phyloP scores from a whole-genome alignment of 2,797 vertebrate genomes.

The Strix occidentalis region DNA sequence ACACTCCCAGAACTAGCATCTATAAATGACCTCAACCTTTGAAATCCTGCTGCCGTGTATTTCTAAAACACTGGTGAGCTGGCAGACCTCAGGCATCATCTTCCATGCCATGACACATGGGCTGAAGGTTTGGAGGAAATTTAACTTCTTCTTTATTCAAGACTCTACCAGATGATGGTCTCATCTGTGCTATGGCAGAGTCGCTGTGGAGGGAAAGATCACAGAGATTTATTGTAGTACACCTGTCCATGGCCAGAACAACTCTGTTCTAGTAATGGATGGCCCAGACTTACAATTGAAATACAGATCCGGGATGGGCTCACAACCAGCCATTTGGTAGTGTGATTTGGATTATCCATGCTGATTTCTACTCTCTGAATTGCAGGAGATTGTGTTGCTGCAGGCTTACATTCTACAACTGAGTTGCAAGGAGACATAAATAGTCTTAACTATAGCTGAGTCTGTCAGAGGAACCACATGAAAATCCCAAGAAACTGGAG shows the following conservation, averaged over 20 bases:
- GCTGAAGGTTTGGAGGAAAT: background rate
- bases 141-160: background rate
- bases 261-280: background rate
- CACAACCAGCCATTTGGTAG: background rate
- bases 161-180: background rate
- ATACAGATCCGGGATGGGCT: background rate
- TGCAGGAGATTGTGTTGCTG: background rate
- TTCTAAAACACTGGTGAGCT: background rate
- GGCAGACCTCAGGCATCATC: background rate
- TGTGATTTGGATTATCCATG: background rate
- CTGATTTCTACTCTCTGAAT: background rate
- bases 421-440: background rate
- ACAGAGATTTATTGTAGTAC: accelerated
- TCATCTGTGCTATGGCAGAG: background rate
- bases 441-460: background rate
- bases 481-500: background rate
- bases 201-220: background rate
- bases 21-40: background rate
- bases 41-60: background rate
- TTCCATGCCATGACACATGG: background rate
- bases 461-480: background rate
- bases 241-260: background rate
- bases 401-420: background rate
- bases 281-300: background rate
- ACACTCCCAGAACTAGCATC: background rate